Percentiles rank a stretch among this genome's conserved stretches.
These are phyloP conservation scores for Nemapogon koenigi DNA, from an alignment of 2,888 invertebrate species.

Conservation along the genomic window DNA sequence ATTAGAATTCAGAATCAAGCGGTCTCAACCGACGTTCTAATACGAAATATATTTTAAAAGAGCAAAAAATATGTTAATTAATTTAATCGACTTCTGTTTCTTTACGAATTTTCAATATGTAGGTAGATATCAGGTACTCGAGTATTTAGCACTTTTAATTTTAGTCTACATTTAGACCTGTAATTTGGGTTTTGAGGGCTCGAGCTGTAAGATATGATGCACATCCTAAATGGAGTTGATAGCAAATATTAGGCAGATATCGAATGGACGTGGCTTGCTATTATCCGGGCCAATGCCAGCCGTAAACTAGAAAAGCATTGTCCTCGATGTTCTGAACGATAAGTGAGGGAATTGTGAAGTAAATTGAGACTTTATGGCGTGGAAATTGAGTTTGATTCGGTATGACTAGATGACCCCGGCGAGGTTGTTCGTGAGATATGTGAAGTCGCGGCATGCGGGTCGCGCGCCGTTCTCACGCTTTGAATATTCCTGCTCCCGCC, in stretches of 20 bases:
- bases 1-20: too few species aligned
- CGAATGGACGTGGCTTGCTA: constrained; percentile 49
- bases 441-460: constrained; percentile 63
- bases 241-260: constrained; percentile 14
- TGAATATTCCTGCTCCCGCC: constrained; percentile 59
- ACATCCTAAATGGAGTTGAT: too few species aligned
- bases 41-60: too few species aligned
- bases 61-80: too few species aligned
- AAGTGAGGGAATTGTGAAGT: constrained; percentile 26
- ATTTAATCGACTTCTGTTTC: too few species aligned
- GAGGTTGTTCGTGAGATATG: constrained; percentile 65
- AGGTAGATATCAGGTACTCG: too few species aligned
- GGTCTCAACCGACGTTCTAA: too few species aligned
- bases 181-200: too few species aligned
- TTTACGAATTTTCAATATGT: too few species aligned
- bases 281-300: constrained; percentile 62
- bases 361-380: constrained; percentile 31
- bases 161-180: too few species aligned
- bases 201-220: too few species aligned
- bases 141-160: too few species aligned
- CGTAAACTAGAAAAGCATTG: constrained; percentile 63
- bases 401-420: constrained; percentile 20
- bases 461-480: constrained; percentile 64
- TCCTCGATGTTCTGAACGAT: constrained; percentile 62
- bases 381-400: constrained; percentile 13